These are phyloP conservation scores for Lypha dubia DNA, from an alignment of 2,888 invertebrate genomes.

Conservation along the genomic window DNA sequence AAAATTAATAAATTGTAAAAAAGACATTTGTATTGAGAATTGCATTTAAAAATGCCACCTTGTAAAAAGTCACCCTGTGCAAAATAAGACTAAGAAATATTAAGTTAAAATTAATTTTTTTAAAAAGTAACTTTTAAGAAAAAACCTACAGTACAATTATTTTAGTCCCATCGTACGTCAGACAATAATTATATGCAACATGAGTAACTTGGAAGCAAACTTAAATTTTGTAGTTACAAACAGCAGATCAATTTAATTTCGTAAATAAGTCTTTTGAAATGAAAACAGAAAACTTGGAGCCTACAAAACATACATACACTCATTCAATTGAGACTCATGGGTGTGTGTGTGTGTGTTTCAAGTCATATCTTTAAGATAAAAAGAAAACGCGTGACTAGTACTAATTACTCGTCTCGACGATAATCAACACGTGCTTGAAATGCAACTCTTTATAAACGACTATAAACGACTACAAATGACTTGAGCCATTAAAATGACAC, in stretches of 20 bases:
- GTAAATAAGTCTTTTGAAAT: conserved; percentile 9
- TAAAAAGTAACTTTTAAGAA: too few species aligned
- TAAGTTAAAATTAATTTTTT: too few species aligned
- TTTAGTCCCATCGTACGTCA: conserved; percentile 56
- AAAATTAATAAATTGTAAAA: too few species aligned
- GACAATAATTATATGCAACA: conserved; percentile 81
- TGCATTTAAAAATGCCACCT: too few species aligned
- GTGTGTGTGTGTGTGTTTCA: not conserved
- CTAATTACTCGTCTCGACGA: conserved; percentile 77
- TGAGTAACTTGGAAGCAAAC: conserved; percentile 80
- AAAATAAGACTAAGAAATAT: too few species aligned
- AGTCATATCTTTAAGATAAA: conserved; percentile 48
- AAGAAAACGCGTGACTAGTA: conserved; percentile 79
- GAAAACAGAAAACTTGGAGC: conserved; percentile 11
- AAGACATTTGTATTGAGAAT: too few species aligned
- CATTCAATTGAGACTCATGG: not conserved
- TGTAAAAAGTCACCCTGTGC: too few species aligned
- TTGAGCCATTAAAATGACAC: conserved; percentile 58
- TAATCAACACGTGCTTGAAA: conserved; percentile 71
- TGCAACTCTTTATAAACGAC: conserved; percentile 53
- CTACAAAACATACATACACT: conserved; percentile 30
- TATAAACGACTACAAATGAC: conserved; percentile 54
- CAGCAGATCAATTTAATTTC: conserved; percentile 37
- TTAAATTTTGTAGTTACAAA: conserved; percentile 40
- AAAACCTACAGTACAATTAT: too few species aligned